phyloP scores from a whole-genome alignment of 2,113 vertebrate genomes.

The Dipodomys spectabilis region DNA sequence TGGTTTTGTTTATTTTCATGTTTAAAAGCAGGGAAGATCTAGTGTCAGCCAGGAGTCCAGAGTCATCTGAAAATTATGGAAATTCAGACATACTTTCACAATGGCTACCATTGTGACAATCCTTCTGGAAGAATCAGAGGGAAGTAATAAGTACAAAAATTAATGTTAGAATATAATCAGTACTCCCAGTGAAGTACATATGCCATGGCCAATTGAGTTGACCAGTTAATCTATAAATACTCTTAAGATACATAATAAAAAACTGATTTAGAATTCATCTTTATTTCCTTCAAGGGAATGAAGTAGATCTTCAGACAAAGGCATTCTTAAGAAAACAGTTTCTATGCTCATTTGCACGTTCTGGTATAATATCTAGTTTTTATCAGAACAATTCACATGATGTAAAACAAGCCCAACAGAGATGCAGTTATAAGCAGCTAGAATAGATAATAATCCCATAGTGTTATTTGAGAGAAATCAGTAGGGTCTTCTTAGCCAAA shows the following conservation, averaged over 20 bases:
- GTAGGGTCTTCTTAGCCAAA: not conserved
- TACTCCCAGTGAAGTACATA: not conserved
- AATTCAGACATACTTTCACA: not conserved
- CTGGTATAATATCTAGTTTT: not conserved
- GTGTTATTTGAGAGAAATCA: not conserved
- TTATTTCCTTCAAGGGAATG: not conserved
- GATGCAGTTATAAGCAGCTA: not conserved
- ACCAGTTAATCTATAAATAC: not conserved
- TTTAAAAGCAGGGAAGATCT: not conserved
- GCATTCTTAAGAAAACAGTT: not conserved
- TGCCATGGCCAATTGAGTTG: not conserved
- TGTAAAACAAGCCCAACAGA: not conserved
- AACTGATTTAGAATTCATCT: not conserved
- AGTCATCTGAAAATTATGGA: not conserved
- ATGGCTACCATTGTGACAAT: not conserved
- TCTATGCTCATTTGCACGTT: not conserved
- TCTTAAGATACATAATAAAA: not conserved
- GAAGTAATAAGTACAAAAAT: not conserved
- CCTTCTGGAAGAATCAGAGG: not conserved
- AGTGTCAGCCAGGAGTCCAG: not conserved
- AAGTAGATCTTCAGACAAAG: not conserved
- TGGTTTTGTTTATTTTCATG: not conserved
- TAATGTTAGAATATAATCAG: not conserved
- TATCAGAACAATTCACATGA: not conserved
- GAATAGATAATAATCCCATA: not conserved